These are phyloP conservation scores for Philantomba maxwellii DNA, from an alignment of 2,113 vertebrate genomes.

Conservation along the genomic window DNA sequence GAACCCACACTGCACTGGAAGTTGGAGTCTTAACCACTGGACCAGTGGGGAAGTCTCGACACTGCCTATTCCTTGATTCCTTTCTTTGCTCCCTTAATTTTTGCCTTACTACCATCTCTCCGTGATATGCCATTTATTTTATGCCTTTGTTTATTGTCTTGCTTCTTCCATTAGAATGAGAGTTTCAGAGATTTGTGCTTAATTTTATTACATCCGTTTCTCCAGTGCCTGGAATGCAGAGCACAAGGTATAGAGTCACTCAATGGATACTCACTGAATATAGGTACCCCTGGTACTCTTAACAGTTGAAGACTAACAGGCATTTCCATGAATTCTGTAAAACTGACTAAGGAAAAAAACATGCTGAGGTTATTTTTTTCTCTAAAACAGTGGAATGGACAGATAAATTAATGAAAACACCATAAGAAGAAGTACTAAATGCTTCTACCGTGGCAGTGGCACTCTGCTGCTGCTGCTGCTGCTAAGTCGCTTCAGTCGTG, in stretches of 20 bases:
- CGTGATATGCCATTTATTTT: background rate
- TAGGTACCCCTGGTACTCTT: accelerated
- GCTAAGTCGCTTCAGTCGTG: no score
- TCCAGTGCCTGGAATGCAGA: background rate
- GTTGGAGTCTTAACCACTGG: background rate
- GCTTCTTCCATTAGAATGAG: background rate
- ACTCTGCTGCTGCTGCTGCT: no score
- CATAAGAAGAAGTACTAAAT: background rate
- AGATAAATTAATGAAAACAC: background rate
- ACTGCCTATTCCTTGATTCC: background rate
- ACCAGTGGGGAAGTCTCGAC: accelerated
- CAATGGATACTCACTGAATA: background rate
- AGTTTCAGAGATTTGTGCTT: background rate
- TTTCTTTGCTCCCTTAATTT: background rate
- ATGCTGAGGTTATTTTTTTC: background rate
- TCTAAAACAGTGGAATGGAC: background rate
- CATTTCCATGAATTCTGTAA: background rate
- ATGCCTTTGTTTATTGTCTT: background rate
- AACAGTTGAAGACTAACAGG: background rate
- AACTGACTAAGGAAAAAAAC: background rate
- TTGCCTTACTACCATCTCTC: background rate
- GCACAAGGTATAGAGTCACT: background rate
- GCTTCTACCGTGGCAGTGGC: background rate
- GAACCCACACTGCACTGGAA: background rate
- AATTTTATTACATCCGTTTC: background rate